Evolutionary conservation across 2,113 vertebrate genomes (phyloP).

Genomic region (Engystomops pustulosus): DNA sequence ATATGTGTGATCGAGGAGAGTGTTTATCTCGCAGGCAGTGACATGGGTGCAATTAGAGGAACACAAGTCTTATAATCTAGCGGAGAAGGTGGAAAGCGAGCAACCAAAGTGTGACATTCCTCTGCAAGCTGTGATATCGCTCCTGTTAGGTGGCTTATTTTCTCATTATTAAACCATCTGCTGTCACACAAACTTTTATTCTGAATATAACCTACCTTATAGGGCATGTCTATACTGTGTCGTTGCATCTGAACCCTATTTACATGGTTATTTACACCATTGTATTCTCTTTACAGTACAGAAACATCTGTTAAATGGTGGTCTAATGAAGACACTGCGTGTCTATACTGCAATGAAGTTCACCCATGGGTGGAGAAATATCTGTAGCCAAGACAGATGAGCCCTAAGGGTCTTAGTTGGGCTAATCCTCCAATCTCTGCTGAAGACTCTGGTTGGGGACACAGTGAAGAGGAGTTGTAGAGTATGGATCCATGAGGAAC

Average conservation of each 20-base stretch:
- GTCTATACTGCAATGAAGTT: too few species aligned
- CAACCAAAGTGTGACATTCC: slow-evolving; percentile 42
- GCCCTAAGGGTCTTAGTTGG: too few species aligned
- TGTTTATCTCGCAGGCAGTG: slow-evolving; percentile 49
- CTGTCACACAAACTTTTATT: slow-evolving; percentile 37
- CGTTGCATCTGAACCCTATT: background rate
- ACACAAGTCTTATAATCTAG: slow-evolving; percentile 47
- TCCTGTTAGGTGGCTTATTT: background rate
- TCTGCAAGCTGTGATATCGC: slow-evolving; percentile 34
- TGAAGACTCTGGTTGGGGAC: too few species aligned
- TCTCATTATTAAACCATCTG: slow-evolving; percentile 36
- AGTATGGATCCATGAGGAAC: too few species aligned
- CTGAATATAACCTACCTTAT: background rate
- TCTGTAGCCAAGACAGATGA: too few species aligned
- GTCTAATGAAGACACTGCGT: too few species aligned
- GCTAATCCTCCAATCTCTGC: too few species aligned
- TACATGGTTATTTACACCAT: background rate
- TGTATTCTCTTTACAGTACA: background rate
- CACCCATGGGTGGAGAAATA: too few species aligned
- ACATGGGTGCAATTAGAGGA: slow-evolving; percentile 52
- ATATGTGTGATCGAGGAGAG: slow-evolving; percentile 44
- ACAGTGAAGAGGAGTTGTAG: too few species aligned
- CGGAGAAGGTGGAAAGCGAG: slow-evolving; percentile 33
- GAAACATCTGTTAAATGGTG: too few species aligned
- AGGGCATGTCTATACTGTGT: background rate